Percentiles rank a stretch among this genome's conserved stretches.
phyloP scores from a whole-genome alignment of 2,113 vertebrate genomes.

The Campylorhamphus procurvoides region DNA sequence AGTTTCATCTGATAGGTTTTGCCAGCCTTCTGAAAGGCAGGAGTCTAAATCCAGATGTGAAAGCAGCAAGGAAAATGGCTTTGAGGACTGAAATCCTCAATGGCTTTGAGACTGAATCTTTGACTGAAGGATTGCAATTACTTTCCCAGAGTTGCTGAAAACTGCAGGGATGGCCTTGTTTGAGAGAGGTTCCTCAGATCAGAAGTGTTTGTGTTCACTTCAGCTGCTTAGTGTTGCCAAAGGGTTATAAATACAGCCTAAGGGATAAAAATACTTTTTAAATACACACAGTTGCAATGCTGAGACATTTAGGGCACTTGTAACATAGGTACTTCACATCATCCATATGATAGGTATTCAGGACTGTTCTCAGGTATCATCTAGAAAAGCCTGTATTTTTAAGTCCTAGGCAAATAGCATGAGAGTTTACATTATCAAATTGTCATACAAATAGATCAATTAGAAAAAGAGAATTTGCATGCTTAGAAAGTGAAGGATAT shows the following conservation, averaged over 20 bases:
- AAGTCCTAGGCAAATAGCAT: conserved; percentile 1
- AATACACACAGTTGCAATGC: not conserved
- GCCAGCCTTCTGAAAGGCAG: not conserved
- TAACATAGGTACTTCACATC: not conserved
- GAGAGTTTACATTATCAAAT: conserved; percentile 11
- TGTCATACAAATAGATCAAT: conserved; percentile 32
- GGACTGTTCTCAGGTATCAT: not conserved
- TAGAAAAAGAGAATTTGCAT: not conserved
- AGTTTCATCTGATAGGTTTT: not conserved
- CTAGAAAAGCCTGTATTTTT: not conserved
- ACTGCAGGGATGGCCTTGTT: not conserved
- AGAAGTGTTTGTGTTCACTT: not conserved
- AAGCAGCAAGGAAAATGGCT: not conserved
- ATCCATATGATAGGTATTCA: not conserved
- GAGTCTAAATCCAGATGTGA: not conserved
- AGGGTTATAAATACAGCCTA: not conserved
- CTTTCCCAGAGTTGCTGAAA: not conserved
- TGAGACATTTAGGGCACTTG: not conserved
- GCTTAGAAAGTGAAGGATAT: not conserved
- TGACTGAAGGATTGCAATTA: not conserved
- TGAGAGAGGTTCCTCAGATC: not conserved
- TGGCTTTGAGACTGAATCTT: not conserved
- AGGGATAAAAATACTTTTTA: not conserved
- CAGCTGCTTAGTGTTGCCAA: not conserved
- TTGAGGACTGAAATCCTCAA: not conserved